phyloP scores from a whole-genome alignment of 2,113 vertebrate genomes.

The Odobenus rosmarus region DNA sequence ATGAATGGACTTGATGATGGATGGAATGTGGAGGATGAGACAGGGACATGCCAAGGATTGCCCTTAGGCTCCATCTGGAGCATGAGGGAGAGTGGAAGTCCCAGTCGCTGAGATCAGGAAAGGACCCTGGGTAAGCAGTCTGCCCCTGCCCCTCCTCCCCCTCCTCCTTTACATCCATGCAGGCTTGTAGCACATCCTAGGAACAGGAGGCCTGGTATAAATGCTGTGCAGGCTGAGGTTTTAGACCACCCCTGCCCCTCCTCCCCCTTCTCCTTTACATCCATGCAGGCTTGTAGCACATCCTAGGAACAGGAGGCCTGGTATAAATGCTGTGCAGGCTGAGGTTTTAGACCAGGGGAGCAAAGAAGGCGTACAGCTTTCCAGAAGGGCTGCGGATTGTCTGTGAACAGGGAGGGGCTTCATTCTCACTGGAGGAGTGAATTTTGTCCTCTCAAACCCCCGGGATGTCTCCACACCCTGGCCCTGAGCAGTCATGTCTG shows the following conservation, averaged over 20 bases:
- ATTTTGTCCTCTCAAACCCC: not conserved
- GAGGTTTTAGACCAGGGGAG: not conserved
- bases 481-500: not conserved
- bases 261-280: rapidly evolving
- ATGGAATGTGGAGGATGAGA: not conserved
- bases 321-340: no score
- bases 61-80: not conserved
- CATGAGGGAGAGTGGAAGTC: no score
- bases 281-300: rapidly evolving
- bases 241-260: not conserved
- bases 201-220: not conserved
- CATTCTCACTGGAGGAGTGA: not conserved
- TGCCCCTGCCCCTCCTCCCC: no score
- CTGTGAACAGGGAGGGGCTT: not conserved
- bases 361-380: not conserved
- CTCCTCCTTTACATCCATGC: rapidly evolving
- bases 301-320: not conserved
- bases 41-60: no score
- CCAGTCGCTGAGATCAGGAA: not conserved
- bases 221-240: not conserved
- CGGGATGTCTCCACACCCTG: not conserved
- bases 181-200: not conserved
- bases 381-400: not conserved
- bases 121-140: not conserved
- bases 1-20: not conserved